These are phyloP conservation scores for Norana najaformis DNA, from an alignment of 2,888 invertebrate species.

Conservation along the genomic window DNA sequence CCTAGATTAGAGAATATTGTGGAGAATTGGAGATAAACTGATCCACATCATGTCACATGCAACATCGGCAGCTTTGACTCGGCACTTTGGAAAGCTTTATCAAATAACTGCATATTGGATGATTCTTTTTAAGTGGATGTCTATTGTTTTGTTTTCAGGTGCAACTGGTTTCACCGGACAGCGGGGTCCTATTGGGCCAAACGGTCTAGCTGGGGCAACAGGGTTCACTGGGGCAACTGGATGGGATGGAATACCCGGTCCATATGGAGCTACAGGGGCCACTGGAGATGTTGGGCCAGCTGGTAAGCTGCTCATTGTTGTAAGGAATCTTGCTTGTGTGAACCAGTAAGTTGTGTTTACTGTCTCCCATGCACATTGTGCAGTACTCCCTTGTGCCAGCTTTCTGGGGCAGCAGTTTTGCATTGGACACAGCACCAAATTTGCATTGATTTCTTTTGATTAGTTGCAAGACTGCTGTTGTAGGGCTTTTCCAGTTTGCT, in stretches of 20 bases:
- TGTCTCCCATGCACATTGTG: background rate
- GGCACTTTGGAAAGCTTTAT: background rate
- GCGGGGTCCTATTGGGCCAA: slow-evolving; percentile 28
- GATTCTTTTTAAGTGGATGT: background rate
- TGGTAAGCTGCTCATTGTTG: background rate
- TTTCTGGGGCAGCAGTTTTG: background rate
- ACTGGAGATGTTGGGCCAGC: background rate
- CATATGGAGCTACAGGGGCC: background rate
- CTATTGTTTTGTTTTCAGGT: background rate
- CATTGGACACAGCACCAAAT: background rate
- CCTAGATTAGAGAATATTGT: no score
- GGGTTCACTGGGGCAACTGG: slow-evolving; percentile 8
- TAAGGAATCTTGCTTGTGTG: background rate
- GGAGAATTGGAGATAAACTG: no score
- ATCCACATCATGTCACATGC: no score
- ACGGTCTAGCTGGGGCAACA: slow-evolving; percentile 28
- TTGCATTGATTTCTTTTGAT: background rate
- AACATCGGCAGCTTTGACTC: background rate
- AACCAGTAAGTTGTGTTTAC: background rate
- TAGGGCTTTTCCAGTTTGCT: background rate
- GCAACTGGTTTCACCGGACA: slow-evolving; percentile 23
- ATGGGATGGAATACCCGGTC: background rate
- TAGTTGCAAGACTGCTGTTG: background rate
- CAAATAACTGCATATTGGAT: background rate
- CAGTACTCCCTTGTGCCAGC: background rate